Evolutionary conservation across 2,888 invertebrate genomes (phyloP), one percentile per base, ranked within the genome.

Genomic region (Hydrotaea diabolus): DNA sequence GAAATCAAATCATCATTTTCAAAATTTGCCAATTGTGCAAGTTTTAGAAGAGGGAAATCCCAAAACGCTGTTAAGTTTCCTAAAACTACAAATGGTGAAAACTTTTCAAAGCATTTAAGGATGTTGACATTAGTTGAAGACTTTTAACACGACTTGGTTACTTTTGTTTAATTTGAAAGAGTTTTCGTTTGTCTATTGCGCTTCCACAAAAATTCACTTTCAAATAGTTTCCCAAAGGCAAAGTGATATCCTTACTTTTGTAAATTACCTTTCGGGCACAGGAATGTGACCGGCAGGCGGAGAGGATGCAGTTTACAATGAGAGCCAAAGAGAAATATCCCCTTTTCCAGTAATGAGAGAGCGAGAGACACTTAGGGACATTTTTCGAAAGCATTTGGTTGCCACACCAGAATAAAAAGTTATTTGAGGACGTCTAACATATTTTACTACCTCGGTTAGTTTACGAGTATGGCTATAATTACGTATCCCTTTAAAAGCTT

Each of bases 121-220:
- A n/a, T n/a, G n/a, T n/a, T n/a, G n/a, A n/a, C n/a, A n/a, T n/a
- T n/a, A n/a, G n/a, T n/a, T n/a, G n/a, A n/a, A n/a, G n/a, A n/a
- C n/a, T n/a, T n/a, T n/a, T n/a, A n/a, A n/a, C n/a, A n/a, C n/a
- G n/a, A n/a, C n/a, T n/a, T n/a, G n/a, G n/a, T n/a, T n/a, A n/a
- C n/a, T n/a, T n/a, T n/a, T n/a, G n/a, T n/a, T n/a, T n/a, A n/a
- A n/a, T n/a, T n/a, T n/a, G n/a, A n/a, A 31, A 62, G 62, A 49
- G n/a, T 49, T n/a, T 49, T n/a, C n/a, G 49, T 49, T 49, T n/a
- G n/a, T 2, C 49, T n/a, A 49, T 49, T 49, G n/a, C 19, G 1
- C n/a, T 62, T 21, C 17, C 31, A 62, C 9, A 31, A 43, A 64
- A 79, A 79, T 57, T 79, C 79, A 74, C 73, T 79, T 79, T 79